Evolutionary conservation across 2,113 vertebrate genomes (phyloP), one percentile per base, ranked within the genome.

Genomic region (Antechinus flavipes): DNA sequence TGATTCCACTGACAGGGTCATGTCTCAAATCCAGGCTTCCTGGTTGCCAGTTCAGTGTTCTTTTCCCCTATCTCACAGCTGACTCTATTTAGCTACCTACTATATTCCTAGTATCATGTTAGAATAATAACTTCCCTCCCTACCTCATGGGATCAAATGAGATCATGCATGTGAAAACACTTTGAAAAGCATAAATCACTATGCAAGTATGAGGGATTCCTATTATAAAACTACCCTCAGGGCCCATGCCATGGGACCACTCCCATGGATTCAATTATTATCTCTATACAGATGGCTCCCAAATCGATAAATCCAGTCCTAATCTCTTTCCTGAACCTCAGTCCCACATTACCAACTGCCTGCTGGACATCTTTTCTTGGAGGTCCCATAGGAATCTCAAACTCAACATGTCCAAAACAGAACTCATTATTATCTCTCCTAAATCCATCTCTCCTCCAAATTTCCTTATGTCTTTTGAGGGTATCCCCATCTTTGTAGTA

Each of bases 261-360:
- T 84, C 68, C 68, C 68, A 84, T 84, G 68, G 35, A 84, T 84
- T 84, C 68, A 84, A 84, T 84, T 84, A 84, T 84, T n/a, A 84
- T 84, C 68, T 84, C 68, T 84, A 84, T 84, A 84, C 68, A 84
- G 68, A 84, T 42, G 68, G 68, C n/a, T 84, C 68, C 68, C 68
- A 84, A 84, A 84, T 84, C 68, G n/a, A 84, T 84, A 84, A 8
- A 84, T 84, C 68, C 68, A 84, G n/a, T n/a, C 68, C 68, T 84
- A 42, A n/a, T 84, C 68, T 84, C 68, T 84, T 84, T 84, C 68
- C 68, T 84, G 68, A 84, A 84, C 68, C 42, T 84, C 68, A 84
- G 68, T 42, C 68, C 68, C 68, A 84, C 68, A 84, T 84, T 42
- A 84, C 68, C 68, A 84, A 84, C 35, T 84, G 68, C 35, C 68